Base-by-base conservation (phyloP, 2,113 vertebrate genomes). In the Phylloscopus trochilus region DNA sequence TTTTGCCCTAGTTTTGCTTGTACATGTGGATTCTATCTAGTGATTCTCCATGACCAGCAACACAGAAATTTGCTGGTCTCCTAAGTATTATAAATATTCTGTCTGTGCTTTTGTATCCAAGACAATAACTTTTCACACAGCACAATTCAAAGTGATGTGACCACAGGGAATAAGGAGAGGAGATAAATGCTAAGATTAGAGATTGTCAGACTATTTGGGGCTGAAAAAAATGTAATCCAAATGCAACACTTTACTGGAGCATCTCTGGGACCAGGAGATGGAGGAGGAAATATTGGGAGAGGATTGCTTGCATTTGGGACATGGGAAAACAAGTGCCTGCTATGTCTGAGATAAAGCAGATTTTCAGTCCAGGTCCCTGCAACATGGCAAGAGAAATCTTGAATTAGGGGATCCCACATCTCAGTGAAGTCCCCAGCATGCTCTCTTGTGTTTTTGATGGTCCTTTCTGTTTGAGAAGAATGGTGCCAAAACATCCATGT, bases 121-220 rank as follows among this genome's bases (percentile, higher is more conserved):
- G 53, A 93, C 75, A 91, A n/a, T 73, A 75, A 83, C 66, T 92
- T 95, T 79, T 91, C 85, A 83, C 90, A 76, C 49, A 73, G 62
- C 58, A 64, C 70, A 72, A 41, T 27, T 96, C 52, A 46, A 89
- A 89, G 43, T 44, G 64, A 89, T 92, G 52, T 70, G 73, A 72
- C 83, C 52, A 75, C 73, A 87, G 83, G 83, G 91, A 91, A 53
- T 60, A 86, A 56, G 22, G 69, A 93, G 58, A 87, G 69, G 64
- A 92, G 64, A 78, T 52, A 94, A 93, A 92, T 62, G 53, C 21
- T 73, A 72, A 91, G 62, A 73, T 87, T 53, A 85, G 74, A 84
- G 53, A 49, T 79, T 69, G 41, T 90, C 66, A 79, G 83, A 22
- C 44, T 74, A 10, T 84, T 91, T 87, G 69, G 35, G 66, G 8